Evolutionary conservation across 2,888 invertebrate genomes (phyloP), one percentile per base, ranked within the genome.

Genomic region (Ormyrus labotus): DNA sequence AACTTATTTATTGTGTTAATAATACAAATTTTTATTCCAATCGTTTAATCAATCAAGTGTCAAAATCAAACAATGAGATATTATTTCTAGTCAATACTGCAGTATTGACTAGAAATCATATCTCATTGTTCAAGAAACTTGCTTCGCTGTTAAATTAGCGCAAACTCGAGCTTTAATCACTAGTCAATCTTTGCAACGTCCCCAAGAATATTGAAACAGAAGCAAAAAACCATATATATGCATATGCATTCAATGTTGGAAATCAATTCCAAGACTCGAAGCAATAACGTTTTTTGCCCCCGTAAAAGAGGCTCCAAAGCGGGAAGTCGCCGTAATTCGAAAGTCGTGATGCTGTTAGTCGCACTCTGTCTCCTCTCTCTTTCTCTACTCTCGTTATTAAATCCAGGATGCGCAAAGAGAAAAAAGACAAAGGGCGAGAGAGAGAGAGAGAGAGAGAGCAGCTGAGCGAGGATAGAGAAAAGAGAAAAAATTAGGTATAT

Each of bases 331-430:
- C n/a, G 58, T 60, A 67, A 80, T 76, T 34, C 63, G 48, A 73
- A 71, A 78, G 50, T 65, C 74, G 51, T 61, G 60, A 75, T 74
- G 74, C 70, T 64, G 19, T 70, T 74, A 68, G 53, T 63, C 61
- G 45, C 60, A 19, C 53, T 48, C 34, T 9, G 50, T 65, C 57
- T 71, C 19, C n/a, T 60, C 48, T 61, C 63, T 65, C 48, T 58
- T 55, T 81, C 73, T 81, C 76, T 76, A 72, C 67, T 80, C 70
- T 82, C 58, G 69, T 82, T 80, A 82, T 82, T 82, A 82, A 82
- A 82, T 80, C 80, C 70, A 70, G 63, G 65, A 80, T 71, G 67
- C 11, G 57, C 76, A 74, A 70, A 51, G 61, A 55, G 70, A 57
- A 64, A 65, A 67, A 72, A 82, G 74, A 67, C 6, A 61, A 50